phyloP scores from a whole-genome alignment of 2,888 invertebrate genomes.

The Gisinianus flammeolus region DNA sequence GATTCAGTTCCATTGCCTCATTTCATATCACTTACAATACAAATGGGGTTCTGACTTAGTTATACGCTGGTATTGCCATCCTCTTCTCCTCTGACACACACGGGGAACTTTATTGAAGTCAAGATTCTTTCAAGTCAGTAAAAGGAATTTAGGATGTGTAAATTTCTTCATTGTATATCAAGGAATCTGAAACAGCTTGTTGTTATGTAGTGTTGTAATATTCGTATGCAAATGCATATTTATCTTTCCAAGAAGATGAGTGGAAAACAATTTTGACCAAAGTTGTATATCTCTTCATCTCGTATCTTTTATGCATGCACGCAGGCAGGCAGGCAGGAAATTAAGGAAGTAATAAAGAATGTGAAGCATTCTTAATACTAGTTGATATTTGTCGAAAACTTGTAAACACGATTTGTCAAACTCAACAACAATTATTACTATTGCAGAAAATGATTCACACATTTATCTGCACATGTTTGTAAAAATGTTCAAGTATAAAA shows the following conservation, averaged over 20 bases:
- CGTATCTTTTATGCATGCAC: neutral
- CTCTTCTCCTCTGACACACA: neutral
- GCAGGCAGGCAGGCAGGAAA: neutral
- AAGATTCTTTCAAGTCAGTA: neutral
- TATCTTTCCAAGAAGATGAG: too few species aligned
- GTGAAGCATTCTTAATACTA: neutral
- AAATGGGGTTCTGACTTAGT: neutral
- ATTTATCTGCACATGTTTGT: neutral
- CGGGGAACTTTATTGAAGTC: neutral
- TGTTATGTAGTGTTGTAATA: too few species aligned
- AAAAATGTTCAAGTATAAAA: neutral
- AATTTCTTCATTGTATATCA: neutral
- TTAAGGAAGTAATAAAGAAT: neutral
- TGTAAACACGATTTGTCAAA: neutral
- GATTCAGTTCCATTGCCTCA: neutral
- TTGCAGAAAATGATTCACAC: neutral
- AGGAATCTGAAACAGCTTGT: neutral
- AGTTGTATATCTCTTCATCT: neutral
- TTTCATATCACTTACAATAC: neutral
- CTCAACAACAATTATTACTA: neutral
- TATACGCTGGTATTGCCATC: neutral
- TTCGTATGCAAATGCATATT: too few species aligned
- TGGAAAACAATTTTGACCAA: neutral
- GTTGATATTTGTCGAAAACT: neutral
- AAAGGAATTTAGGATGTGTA: neutral